Percentiles rank a stretch among this genome's conserved stretches.
phyloP scores from a whole-genome alignment of 2,113 vertebrate genomes.

The Hiodon tergisus region DNA sequence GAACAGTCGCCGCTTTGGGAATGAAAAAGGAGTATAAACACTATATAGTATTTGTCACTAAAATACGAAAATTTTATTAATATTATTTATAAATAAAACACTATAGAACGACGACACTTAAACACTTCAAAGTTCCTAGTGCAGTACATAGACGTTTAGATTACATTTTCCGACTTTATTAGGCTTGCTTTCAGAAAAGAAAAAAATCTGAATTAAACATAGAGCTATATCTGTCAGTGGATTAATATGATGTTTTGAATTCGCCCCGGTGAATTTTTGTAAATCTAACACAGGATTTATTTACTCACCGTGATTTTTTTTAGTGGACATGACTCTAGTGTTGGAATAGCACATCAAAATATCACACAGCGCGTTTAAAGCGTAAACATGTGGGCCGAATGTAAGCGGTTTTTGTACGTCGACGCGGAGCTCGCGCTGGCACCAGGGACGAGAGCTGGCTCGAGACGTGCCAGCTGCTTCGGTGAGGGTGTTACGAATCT shows the following conservation, averaged over 20 bases:
- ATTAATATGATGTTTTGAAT: background rate
- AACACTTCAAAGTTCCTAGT: too few relatives aligned
- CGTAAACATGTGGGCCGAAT: slow-evolving; percentile 1
- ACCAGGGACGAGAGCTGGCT: background rate
- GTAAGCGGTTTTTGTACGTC: slow-evolving; percentile 9
- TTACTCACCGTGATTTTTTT: slow-evolving; percentile 11
- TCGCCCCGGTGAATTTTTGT: background rate
- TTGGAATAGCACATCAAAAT: slow-evolving; percentile 5
- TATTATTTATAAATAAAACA: too few relatives aligned
- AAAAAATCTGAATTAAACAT: background rate
- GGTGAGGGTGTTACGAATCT: slow-evolving; percentile 31
- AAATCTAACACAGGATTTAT: slow-evolving; percentile 3
- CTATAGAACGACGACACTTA: too few relatives aligned
- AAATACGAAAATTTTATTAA: too few relatives aligned
- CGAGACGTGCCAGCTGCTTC: slow-evolving; percentile 6
- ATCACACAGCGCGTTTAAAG: background rate
- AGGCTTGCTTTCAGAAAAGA: too few relatives aligned
- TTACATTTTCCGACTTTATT: background rate
- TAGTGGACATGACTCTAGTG: background rate
- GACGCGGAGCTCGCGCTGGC: background rate
- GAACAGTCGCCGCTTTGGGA: background rate
- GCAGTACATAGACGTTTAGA: too few relatives aligned
- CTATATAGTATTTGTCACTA: too few relatives aligned
- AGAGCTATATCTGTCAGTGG: background rate
- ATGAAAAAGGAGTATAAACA: too few relatives aligned